A percentile compares a stretch with the other conserved stretches of the same genome.
phyloP scores from a whole-genome alignment of 2,888 invertebrate species.

The Tenthredo livida region DNA sequence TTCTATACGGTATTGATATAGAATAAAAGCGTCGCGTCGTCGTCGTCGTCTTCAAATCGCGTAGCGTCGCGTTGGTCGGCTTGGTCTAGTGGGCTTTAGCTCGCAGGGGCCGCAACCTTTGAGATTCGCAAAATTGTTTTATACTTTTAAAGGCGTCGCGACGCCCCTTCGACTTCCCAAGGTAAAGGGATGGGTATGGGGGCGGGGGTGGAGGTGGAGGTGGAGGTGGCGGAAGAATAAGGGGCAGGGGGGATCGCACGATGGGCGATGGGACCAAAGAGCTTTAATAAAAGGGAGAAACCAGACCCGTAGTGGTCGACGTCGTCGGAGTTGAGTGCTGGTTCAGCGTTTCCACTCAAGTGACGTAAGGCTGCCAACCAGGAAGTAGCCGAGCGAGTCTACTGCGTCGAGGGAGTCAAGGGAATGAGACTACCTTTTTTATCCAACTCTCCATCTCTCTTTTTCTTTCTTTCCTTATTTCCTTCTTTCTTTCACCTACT shows the following conservation, averaged over 20 bases:
- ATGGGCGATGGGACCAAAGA: conserved; percentile 55
- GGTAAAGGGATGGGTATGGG: neutral
- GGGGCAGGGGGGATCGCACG: conserved; percentile 27
- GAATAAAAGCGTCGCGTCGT: conserved; percentile 15
- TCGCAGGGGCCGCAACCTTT: conserved; percentile 43
- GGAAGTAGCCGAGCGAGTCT: conserved; percentile 48
- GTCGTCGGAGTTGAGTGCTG: conserved; percentile 70
- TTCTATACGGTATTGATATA: conserved; percentile 33
- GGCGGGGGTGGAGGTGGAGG: conserved; percentile 33
- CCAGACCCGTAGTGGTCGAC: conserved; percentile 56
- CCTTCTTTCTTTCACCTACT: neutral
- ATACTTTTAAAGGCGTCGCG: conserved; percentile 52
- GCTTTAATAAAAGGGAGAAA: conserved; percentile 60
- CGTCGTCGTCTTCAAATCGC: neutral
- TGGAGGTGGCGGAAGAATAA: neutral
- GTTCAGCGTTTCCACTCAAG: conserved; percentile 72
- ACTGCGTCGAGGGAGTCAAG: conserved; percentile 29
- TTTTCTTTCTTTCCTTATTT: neutral
- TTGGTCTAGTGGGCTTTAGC: neutral
- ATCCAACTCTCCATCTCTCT: neutral
- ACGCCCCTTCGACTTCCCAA: conserved; percentile 27
- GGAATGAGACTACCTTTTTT: conserved; percentile 18
- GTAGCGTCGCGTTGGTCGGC: neutral
- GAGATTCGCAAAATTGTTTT: conserved; percentile 50
- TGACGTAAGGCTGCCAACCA: conserved; percentile 59